Evolutionary conservation across 1,140 invertebrate species (phyloP), one percentile per base, ranked within the genome.

Genomic region (Drosophila kepulauana): DNA sequence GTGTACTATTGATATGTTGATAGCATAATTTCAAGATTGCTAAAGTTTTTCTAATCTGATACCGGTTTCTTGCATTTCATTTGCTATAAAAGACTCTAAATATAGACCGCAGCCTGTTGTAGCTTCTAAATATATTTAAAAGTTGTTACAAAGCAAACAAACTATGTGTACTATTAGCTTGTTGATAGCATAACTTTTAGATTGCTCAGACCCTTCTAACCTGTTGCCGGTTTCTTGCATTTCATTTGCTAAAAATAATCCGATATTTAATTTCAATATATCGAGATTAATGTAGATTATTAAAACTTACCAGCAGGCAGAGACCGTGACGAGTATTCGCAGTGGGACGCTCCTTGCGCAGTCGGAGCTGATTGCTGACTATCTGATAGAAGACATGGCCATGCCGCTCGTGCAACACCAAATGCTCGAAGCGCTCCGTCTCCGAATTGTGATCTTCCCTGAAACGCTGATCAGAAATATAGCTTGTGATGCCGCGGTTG

Each of bases 381-480:
- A 10, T 41, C 11, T 68, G 54, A 8, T 78, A 85, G 13, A 65
- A 61, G 10, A 64, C 1, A 1, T 5, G 33, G 1, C 15, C 45
- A 1, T 28, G 20, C 5, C 25, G 43, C 15, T 75, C 54, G 0
- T 43, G 16, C 3, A 86, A 13, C 2, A 78, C 52, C 10, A 80
- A 49, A 5, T 65, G 41, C 5, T 70, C 69, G 0, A 28, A 66
- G 2, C 46, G 66, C 5, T 86, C 78, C 1, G 48, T 7, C 1
- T 81, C 75, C 2, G 65, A 16, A 0, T 35, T 45, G 38, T 56
- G 79, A 5, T 86, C 78, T 30, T 78, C 82, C 11, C 35, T 85
- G 38, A 72, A 85, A 35, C 82, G 74, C 45, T 86, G 69, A 15
- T 85, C 82, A 5, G 82, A 78, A 0, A 78, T 0, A 6, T 54